phyloP scores from a whole-genome alignment of 2,888 invertebrate species.

The Leucoma salicis region DNA sequence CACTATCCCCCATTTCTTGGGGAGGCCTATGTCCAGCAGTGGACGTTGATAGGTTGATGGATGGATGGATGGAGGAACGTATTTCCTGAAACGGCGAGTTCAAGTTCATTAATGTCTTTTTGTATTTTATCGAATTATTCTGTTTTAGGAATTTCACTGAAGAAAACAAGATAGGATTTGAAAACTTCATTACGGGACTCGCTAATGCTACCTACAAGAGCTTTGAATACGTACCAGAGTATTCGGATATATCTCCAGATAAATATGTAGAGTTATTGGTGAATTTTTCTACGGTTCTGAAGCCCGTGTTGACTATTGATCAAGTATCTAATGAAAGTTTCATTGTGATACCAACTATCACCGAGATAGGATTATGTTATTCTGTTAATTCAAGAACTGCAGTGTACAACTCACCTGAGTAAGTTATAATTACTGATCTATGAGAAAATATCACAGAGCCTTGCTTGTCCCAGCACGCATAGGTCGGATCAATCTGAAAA shows the following conservation, averaged over 20 bases:
- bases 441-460: no score
- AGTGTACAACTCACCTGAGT: constrained; percentile 81
- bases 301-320: constrained; percentile 77
- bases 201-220: constrained; percentile 83
- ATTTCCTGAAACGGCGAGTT: no score
- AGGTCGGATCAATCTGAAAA: no score
- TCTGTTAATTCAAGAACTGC: constrained; percentile 85
- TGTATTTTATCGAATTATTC: no score
- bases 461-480: no score
- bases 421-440: constrained; percentile 49
- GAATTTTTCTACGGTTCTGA: constrained; percentile 74
- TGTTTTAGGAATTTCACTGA: constrained; percentile 55
- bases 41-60: no score
- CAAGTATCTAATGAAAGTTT: constrained; percentile 71
- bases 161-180: constrained; percentile 75
- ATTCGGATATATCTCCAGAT: constrained; percentile 77
- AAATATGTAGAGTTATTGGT: constrained; percentile 81
- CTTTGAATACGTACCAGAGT: constrained; percentile 80
- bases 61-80: no score
- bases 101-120: no score
- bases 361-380: constrained; percentile 87
- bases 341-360: constrained; percentile 82
- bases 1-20: no score
- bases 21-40: no score
- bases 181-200: constrained; percentile 80